phyloP scores from a whole-genome alignment of 1,140 invertebrate genomes.

The Bombus breviceps region DNA sequence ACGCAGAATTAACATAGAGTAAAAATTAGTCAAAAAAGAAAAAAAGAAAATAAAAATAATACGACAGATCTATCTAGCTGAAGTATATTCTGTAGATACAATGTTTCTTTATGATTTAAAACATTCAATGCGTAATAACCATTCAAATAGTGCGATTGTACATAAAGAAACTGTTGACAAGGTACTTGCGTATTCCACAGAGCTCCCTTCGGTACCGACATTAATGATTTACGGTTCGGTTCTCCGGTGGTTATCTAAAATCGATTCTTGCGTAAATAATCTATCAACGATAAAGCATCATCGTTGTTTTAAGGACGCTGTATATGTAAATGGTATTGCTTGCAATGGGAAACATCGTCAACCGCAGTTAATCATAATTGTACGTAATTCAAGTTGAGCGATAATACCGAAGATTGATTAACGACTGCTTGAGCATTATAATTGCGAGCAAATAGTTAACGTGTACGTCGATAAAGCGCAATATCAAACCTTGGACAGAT shows the following conservation, averaged over 20 bases:
- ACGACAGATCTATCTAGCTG: too few species aligned
- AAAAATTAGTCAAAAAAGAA: too few species aligned
- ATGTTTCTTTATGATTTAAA: too few species aligned
- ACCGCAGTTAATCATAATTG: neutral
- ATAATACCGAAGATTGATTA: neutral
- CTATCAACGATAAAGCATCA: neutral
- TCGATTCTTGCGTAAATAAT: neutral
- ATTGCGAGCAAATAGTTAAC: neutral
- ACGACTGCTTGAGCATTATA: neutral
- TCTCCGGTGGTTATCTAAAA: neutral
- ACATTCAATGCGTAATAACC: too few species aligned
- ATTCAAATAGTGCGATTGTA: neutral
- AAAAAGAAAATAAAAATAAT: too few species aligned
- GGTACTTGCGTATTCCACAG: too few species aligned
- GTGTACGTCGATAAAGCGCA: neutral
- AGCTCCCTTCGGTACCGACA: neutral
- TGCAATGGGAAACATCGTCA: neutral
- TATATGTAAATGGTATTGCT: too few species aligned
- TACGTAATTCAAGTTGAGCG: neutral
- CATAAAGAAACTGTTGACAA: neutral
- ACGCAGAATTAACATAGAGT: too few species aligned
- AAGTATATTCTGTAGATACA: too few species aligned
- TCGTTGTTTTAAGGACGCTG: neutral
- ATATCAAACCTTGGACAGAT: too few species aligned
- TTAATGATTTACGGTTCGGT: neutral